Conservation (phyloP, 2,113 vertebrate genomes). For the Bujurquina vittata region DNA sequence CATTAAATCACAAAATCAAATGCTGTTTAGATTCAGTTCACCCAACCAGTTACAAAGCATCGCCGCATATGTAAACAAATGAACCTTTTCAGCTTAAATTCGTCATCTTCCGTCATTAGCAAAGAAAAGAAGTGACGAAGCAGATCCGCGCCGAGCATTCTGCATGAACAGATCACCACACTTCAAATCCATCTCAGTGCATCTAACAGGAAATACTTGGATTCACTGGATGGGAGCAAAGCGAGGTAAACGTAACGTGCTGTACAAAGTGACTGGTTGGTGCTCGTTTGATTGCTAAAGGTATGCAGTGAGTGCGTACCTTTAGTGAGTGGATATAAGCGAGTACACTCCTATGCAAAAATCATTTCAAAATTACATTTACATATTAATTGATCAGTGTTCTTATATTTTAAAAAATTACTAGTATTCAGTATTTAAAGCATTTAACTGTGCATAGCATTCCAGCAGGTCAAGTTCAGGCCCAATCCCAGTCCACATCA, state of each 20-base stretch:
- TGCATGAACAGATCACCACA: neutral
- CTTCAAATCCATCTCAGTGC: neutral
- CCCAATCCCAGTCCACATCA: neutral
- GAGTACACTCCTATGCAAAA: neutral
- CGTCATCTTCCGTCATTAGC: slow-evolving; percentile 28
- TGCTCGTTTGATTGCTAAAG: neutral
- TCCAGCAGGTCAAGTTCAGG: no score
- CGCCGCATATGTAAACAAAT: slow-evolving; percentile 25
- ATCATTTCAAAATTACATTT: neutral
- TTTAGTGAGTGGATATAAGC: neutral
- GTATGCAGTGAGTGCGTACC: neutral
- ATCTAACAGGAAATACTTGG: neutral
- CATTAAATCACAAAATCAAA: slow-evolving; percentile 25
- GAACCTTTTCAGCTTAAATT: slow-evolving; percentile 43
- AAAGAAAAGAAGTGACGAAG: slow-evolving; percentile 11
- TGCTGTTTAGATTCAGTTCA: slow-evolving; percentile 1
- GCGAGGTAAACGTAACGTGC: neutral
- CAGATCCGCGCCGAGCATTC: neutral
- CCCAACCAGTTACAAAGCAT: neutral
- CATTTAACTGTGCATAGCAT: no score
- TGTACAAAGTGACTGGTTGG: neutral
- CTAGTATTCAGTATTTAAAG: neutral
- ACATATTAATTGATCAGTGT: neutral
- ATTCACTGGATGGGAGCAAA: neutral
- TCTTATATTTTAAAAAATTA: neutral